A percentile compares a stretch with the other conserved stretches of the same genome.
These are phyloP conservation scores for Orthosia cruda DNA, from an alignment of 2,888 invertebrate species.

Conservation along the genomic window DNA sequence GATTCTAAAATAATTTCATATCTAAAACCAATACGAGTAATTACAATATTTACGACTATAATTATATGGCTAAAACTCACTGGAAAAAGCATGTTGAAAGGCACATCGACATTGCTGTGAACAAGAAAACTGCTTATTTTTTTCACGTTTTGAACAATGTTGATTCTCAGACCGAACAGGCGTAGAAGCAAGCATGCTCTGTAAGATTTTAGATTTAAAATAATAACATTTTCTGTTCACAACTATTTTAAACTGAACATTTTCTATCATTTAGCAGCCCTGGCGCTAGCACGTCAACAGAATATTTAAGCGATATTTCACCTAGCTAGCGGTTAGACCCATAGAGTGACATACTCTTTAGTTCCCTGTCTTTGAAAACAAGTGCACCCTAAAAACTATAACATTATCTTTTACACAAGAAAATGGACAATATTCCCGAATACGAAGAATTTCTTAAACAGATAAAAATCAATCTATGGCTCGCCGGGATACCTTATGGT, in stretches of 20 bases:
- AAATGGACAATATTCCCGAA: conserved; percentile 75
- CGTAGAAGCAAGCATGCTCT: background rate
- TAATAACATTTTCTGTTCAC: background rate
- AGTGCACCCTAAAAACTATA: background rate
- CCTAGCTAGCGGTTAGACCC: background rate
- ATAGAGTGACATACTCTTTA: background rate
- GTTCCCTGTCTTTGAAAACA: background rate
- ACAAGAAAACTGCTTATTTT: background rate
- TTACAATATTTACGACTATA: conserved; percentile 7
- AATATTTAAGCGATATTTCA: conserved; percentile 2
- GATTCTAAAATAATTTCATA: background rate
- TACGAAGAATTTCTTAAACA: conserved; percentile 79
- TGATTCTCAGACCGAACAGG: background rate
- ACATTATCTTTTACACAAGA: background rate
- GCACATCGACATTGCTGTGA: background rate
- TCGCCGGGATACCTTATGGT: conserved; percentile 78
- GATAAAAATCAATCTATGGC: conserved; percentile 79
- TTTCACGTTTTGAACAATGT: background rate
- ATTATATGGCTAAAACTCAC: background rate
- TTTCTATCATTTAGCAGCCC: conserved; percentile 29
- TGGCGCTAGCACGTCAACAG: background rate
- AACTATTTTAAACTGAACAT: background rate
- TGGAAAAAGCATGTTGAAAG: background rate
- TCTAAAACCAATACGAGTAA: background rate
- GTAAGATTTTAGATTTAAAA: background rate